Conservation (phyloP, 2,888 invertebrate genomes). For the Melinaea marsaeus region DNA sequence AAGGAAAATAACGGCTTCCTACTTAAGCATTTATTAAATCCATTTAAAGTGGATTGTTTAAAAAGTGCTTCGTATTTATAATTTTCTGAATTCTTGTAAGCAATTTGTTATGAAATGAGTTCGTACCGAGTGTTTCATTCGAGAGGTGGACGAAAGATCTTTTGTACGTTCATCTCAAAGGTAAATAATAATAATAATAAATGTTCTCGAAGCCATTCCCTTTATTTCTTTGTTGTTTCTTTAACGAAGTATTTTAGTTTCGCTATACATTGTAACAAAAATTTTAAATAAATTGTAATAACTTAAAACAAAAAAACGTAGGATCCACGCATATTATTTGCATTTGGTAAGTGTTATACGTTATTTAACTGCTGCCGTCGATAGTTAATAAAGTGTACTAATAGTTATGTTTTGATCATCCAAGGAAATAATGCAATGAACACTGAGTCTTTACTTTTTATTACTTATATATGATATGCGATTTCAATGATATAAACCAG, state of each 20-base stretch:
- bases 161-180: conserved; percentile 4
- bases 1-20: conserved; percentile 68
- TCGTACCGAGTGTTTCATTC: conserved; percentile 25
- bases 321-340: too few relatives aligned
- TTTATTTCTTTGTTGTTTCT: conserved; percentile 1
- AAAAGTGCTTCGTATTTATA: conserved; percentile 51
- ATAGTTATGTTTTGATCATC: too few relatives aligned
- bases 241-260: neutral
- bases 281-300: too few relatives aligned
- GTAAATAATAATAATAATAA: neutral
- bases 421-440: too few relatives aligned
- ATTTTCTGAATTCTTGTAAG: conserved; percentile 29
- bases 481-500: too few relatives aligned
- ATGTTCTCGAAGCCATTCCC: neutral
- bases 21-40: conserved; percentile 75
- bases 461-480: too few relatives aligned
- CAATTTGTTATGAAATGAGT: conserved; percentile 26
- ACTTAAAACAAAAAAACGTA: too few relatives aligned
- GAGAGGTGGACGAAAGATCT: conserved; percentile 5
- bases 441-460: too few relatives aligned
- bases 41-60: conserved; percentile 64
- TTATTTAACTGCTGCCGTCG: too few relatives aligned
- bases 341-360: too few relatives aligned
- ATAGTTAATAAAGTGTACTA: too few relatives aligned
- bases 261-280: neutral